Conservation (phyloP, 2,113 vertebrate species). For the Periophthalmodon schlosseri region DNA sequence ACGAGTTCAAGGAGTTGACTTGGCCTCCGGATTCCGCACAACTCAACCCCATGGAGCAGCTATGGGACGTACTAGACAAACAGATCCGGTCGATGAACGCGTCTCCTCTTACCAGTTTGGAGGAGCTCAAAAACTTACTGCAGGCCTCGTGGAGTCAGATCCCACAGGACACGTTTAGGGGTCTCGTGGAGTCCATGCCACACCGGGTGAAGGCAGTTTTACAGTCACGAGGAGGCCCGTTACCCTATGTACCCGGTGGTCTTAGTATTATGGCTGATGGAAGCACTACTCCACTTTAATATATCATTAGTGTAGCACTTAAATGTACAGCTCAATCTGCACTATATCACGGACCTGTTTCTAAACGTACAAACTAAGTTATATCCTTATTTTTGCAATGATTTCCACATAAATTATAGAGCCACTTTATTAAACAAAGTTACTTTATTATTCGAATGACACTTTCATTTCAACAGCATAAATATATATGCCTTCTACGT, state of each 20-base stretch:
- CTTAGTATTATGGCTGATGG: conserved; percentile 6
- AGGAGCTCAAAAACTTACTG: conserved; percentile 6
- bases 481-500: conserved; percentile 57
- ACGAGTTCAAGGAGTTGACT: not conserved
- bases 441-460: conserved; percentile 71
- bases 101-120: not conserved
- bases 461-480: conserved; percentile 56
- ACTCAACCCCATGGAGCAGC: not conserved
- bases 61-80: conserved; percentile 17
- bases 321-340: not conserved
- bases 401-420: not conserved
- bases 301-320: not conserved
- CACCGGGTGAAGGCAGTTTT: conserved; percentile 1
- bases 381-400: not conserved
- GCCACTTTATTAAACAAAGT: conserved; percentile 54
- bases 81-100: not conserved
- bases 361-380: not conserved
- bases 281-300: conserved; percentile 5
- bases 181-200: conserved; percentile 8
- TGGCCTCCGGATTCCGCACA: conserved; percentile 2
- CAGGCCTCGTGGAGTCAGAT: conserved; percentile 2
- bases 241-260: not conserved
- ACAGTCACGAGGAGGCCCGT: not conserved
- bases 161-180: conserved; percentile 3
- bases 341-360: not conserved